Evolutionary conservation across 2,113 vertebrate species (phyloP).

Genomic region (Albula goreensis): DNA sequence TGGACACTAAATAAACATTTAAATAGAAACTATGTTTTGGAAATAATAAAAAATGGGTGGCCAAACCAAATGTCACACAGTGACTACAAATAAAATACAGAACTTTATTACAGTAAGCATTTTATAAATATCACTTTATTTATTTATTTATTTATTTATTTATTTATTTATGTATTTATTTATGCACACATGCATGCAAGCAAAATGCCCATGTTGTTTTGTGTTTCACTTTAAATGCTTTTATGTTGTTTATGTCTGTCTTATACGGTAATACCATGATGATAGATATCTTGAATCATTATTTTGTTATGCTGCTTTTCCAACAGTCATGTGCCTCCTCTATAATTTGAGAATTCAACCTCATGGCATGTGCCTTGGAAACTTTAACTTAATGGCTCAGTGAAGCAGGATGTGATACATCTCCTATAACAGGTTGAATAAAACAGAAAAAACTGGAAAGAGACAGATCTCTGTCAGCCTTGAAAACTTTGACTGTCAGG

Average conservation of each 20-base stretch:
- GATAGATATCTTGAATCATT: neutral
- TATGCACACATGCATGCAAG: neutral
- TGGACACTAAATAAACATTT: neutral
- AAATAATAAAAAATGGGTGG: neutral
- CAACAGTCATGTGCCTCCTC: neutral
- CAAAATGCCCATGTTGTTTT: neutral
- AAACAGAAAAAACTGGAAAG: conserved; percentile 7
- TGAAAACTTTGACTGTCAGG: conserved; percentile 21
- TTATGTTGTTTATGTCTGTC: neutral
- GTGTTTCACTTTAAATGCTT: neutral
- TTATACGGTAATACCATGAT: neutral
- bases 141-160: neutral
- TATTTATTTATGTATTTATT: neutral
- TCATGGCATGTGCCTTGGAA: neutral
- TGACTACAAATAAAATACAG: too few relatives aligned
- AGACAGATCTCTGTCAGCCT: conserved; percentile 13
- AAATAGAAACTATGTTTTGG: neutral
- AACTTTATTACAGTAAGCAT: neutral
- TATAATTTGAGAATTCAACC: neutral
- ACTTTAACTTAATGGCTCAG: neutral
- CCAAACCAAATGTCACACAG: neutral
- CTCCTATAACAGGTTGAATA: neutral
- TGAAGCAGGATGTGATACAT: neutral
- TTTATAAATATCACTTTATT: neutral
- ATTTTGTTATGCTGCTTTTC: neutral